Evolutionary conservation across 2,113 vertebrate genomes (phyloP), one percentile per base, ranked within the genome.

Genomic region (Chauna torquata): DNA sequence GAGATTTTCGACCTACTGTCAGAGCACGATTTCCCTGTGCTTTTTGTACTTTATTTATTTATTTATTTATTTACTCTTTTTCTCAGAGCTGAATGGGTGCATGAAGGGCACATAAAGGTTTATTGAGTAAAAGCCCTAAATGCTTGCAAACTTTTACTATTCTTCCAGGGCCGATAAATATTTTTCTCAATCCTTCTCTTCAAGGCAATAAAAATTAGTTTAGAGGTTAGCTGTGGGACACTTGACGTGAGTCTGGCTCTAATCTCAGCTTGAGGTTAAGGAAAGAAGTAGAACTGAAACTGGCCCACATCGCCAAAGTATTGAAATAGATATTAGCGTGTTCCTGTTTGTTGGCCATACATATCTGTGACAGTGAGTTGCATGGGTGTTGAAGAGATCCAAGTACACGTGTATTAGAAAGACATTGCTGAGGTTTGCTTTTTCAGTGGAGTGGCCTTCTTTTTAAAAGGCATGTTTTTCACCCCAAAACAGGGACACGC

Each of bases 101-200:
- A 76, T 93, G 69, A 96, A 97, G 94, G 94, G 89, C 91, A 98
- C 62, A 79, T 96, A 95, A 98, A 98, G 93, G 89, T 97, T 98
- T 98, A 98, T 97, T 93, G 98, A 98, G 92, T 96, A 97, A 98
- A 97, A 97, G 77, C 93, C 83, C 97, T 92, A 97, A 98, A 97
- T 96, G 82, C 97, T 97, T 97, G 77, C 96, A 97, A 97, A 97
- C 90, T 92, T 98, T 97, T 97, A 98, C 74, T 96, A 71, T 96
- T 95, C 96, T 97, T 98, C 88, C 52, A 86, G 90, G 97, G 27
- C 95, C 96, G 96, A 95, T 98, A 98, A 98, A 98, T 95, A 97
- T 92, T 97, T 97, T 92, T 86, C 89, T 92, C 93, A 88, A 89
- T 96, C 90, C 90, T 96, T 97, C 94, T 97, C 94, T 96, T 96